phyloP scores from a whole-genome alignment of 2,888 invertebrate species.

The Eristalis pertinax region DNA sequence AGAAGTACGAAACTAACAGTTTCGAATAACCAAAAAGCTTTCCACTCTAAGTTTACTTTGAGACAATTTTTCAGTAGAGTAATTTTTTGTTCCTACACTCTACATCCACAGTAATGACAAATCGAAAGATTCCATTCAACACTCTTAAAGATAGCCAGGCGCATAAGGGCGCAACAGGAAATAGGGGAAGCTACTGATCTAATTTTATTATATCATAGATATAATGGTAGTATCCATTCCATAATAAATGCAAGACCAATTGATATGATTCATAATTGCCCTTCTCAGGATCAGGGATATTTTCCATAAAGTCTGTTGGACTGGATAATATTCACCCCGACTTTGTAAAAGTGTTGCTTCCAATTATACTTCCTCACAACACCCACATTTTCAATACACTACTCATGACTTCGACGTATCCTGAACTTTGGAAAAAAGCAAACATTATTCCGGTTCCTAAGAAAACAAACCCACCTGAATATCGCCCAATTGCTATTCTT shows the following conservation, averaged over 20 bases:
- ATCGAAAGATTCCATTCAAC: conserved; percentile 55
- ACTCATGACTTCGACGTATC: no score
- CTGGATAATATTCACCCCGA: no score
- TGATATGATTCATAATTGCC: not conserved
- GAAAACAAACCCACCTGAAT: no score
- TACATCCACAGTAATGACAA: conserved; percentile 46
- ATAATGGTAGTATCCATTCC: conserved; percentile 30
- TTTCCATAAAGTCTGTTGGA: no score
- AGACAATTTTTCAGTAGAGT: conserved; percentile 34
- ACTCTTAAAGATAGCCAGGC: conserved; percentile 52
- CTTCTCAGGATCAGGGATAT: not conserved
- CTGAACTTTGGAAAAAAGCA: no score
- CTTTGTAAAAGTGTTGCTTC: no score
- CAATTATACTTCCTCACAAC: no score
- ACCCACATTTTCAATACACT: no score
- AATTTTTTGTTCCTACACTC: conserved; percentile 50
- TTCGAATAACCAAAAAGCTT: not conserved
- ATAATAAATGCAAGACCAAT: no score
- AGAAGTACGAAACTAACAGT: not conserved
- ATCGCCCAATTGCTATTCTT: no score
- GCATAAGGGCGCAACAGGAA: conserved; percentile 44
- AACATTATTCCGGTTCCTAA: no score
- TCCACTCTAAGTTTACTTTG: not conserved
- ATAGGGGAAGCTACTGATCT: conserved; percentile 54
- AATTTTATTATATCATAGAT: conserved; percentile 46